Evolutionary conservation across 2,888 invertebrate genomes (phyloP).

Genomic region (Agriopis marginaria): DNA sequence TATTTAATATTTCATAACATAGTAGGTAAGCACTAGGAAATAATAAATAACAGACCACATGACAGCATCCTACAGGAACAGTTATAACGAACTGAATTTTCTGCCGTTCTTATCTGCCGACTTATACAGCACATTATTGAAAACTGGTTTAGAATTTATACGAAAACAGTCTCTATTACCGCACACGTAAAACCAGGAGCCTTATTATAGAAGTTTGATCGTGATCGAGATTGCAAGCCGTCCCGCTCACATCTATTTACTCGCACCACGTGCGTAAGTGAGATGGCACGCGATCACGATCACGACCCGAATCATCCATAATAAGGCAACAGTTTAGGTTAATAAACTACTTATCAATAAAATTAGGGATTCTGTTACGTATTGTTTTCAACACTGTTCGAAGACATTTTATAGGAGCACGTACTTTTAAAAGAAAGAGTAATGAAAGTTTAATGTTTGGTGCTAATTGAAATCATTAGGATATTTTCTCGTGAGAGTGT

Average conservation of each 20-base stretch:
- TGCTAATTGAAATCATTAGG: slow-evolving; percentile 13
- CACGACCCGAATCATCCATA: no score
- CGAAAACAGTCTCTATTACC: slow-evolving; percentile 21
- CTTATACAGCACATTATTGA: slow-evolving; percentile 35
- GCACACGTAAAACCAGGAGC: slow-evolving; percentile 32
- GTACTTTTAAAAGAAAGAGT: slow-evolving; percentile 7
- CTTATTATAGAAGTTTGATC: no score
- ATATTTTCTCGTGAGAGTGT: slow-evolving; percentile 4
- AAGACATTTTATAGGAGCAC: slow-evolving; percentile 16
- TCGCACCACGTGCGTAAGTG: no score
- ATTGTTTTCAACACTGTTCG: slow-evolving; percentile 15
- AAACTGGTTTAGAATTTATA: slow-evolving; percentile 35
- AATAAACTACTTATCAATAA: slow-evolving; percentile 36
- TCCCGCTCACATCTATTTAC: no score
- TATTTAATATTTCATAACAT: background rate
- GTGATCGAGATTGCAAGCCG: no score
- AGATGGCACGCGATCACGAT: no score
- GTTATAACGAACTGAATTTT: slow-evolving; percentile 36
- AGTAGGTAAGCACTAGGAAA: slow-evolving; percentile 14
- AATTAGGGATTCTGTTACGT: slow-evolving; percentile 7
- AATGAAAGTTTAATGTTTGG: background rate
- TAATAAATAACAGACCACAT: slow-evolving; percentile 13
- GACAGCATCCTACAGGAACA: slow-evolving; percentile 26
- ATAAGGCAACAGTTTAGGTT: no score
- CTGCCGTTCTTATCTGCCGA: slow-evolving; percentile 22